phyloP scores from a whole-genome alignment of 2,113 vertebrate species.

The Mystacornis crossleyi region DNA sequence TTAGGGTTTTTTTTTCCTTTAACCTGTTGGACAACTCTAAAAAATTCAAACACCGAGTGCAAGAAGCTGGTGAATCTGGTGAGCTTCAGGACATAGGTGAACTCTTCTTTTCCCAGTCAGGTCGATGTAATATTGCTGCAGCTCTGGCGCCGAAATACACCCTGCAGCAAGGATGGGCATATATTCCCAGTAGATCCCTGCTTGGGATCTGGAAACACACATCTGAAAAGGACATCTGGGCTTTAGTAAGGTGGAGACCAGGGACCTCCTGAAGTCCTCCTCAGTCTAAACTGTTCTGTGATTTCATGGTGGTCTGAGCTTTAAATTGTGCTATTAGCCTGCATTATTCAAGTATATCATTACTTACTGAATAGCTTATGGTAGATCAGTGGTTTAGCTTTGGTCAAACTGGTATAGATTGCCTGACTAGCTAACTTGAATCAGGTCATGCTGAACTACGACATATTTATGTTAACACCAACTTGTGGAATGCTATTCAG shows the following conservation, averaged over 20 bases:
- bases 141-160: neutral
- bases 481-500: neutral
- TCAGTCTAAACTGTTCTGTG: neutral
- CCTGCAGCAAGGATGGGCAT: accelerated
- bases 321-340: neutral
- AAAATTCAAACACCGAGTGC: neutral
- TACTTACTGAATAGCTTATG: neutral
- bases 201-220: neutral
- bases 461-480: neutral
- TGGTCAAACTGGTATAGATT: neutral
- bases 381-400: neutral
- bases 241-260: neutral
- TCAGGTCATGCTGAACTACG: neutral
- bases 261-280: neutral
- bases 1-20: neutral
- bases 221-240: neutral
- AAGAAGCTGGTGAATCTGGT: neutral
- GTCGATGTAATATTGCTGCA: neutral
- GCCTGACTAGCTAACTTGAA: neutral
- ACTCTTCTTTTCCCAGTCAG: neutral
- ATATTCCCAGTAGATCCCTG: neutral
- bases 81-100: neutral
- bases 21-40: neutral
- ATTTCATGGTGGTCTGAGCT: neutral
- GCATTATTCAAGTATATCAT: neutral